phyloP scores from a whole-genome alignment of 1,140 invertebrate genomes.

The Panulirus ornatus region DNA sequence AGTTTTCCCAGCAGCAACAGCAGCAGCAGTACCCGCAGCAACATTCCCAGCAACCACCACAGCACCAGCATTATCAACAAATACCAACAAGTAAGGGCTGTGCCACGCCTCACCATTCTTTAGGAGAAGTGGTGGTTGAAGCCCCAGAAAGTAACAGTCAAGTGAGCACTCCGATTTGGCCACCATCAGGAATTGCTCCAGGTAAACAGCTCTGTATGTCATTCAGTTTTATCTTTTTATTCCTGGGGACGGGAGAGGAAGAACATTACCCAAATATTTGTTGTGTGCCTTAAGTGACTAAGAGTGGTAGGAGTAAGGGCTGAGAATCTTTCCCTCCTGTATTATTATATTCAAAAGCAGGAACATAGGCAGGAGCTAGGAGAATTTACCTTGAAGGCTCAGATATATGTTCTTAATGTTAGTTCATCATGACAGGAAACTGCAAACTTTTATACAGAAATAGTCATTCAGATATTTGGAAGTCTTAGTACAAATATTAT shows the following conservation, averaged over 20 bases:
- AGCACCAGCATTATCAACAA: conserved; percentile 17
- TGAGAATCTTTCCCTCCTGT: not conserved
- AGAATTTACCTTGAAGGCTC: too few species aligned
- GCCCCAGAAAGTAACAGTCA: conserved; percentile 50
- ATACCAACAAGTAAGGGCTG: conserved; percentile 9
- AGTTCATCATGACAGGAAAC: too few species aligned
- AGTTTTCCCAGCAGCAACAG: conserved; percentile 7
- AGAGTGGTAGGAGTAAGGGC: not conserved
- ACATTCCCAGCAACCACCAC: not conserved
- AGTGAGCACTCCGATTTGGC: conserved; percentile 62
- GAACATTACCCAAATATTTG: too few species aligned
- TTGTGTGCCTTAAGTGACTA: not conserved
- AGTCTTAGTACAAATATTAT: too few species aligned
- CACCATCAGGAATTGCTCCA: conserved; percentile 64
- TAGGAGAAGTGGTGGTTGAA: conserved; percentile 48
- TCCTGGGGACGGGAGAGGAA: too few species aligned
- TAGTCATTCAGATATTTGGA: too few species aligned
- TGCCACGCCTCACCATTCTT: not conserved
- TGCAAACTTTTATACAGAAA: too few species aligned
- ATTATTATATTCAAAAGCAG: too few species aligned
- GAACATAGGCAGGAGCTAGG: too few species aligned
- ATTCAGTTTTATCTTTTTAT: too few species aligned
- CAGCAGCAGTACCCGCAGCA: not conserved
- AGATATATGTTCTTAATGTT: too few species aligned
- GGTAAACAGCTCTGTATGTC: conserved; percentile 47